A percentile compares a stretch with the other conserved stretches of the same genome.
Conservation (phyloP, 2,113 vertebrate species). For the Crypturellus undulatus region DNA sequence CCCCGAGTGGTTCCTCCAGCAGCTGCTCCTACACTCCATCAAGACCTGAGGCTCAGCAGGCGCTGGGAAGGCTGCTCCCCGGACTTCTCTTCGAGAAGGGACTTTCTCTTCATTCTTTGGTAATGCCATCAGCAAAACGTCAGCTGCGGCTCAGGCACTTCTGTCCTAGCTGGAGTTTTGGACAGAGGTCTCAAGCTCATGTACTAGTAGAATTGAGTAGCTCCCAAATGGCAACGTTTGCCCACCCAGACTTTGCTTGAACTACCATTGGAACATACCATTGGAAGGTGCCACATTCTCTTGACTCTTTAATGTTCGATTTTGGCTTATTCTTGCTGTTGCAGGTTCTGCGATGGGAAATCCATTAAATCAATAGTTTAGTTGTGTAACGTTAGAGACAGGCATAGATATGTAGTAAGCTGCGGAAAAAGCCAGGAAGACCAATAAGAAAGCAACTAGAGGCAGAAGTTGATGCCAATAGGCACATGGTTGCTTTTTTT, state of each 20-base stretch:
- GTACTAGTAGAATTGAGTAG: not conserved
- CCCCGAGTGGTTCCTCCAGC: not conserved
- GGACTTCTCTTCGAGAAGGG: not conserved
- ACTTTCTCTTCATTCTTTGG: not conserved
- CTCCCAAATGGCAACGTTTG: not conserved
- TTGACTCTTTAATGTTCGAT: not conserved
- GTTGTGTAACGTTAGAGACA: not conserved
- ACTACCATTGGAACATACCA: rapidly evolving
- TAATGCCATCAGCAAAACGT: not conserved
- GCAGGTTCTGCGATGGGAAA: not conserved
- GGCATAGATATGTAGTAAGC: not conserved
- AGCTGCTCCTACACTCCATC: not conserved
- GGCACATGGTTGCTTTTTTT: rapidly evolving
- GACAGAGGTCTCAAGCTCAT: not conserved
- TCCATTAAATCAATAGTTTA: not conserved
- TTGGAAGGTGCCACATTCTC: not conserved
- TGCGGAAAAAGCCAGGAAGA: not conserved
- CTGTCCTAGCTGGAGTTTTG: not conserved
- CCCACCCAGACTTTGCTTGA: not conserved
- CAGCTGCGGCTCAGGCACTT: not conserved
- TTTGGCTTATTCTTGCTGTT: not conserved
- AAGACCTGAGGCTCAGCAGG: not conserved
- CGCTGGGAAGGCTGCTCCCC: not conserved
- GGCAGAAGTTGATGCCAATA: not conserved
- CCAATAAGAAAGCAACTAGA: not conserved